Evolutionary conservation across 2,888 invertebrate genomes (phyloP).

Genomic region (Archips crataeganus): DNA sequence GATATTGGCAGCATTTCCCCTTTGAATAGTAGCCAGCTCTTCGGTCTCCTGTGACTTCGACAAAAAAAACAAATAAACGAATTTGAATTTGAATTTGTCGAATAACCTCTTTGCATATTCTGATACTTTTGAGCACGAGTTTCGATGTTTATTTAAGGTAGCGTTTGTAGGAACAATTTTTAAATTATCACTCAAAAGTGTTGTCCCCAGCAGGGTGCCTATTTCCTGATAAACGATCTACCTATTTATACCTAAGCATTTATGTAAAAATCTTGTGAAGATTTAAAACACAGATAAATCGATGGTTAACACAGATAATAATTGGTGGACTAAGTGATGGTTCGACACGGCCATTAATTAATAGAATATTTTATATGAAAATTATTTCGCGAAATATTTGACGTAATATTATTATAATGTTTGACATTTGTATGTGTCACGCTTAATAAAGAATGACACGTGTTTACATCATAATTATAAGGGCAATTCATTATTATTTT

Average conservation of each 20-base stretch:
- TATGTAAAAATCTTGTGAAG: constrained; percentile 18
- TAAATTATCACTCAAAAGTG: neutral
- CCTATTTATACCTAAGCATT: neutral
- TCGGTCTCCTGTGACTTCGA: too few species aligned
- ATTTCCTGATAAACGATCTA: constrained; percentile 18
- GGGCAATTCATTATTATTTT: too few species aligned
- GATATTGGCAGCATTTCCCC: too few species aligned
- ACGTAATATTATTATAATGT: neutral
- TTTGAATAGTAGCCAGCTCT: too few species aligned
- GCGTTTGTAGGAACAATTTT: too few species aligned
- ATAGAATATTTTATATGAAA: constrained; percentile 11
- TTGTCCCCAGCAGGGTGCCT: neutral
- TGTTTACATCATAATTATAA: constrained; percentile 4
- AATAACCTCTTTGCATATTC: too few species aligned
- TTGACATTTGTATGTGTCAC: constrained; percentile 17
- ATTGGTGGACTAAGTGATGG: constrained; percentile 6
- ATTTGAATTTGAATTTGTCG: too few species aligned
- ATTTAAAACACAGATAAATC: constrained; percentile 11
- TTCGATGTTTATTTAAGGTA: too few species aligned
- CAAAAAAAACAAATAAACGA: too few species aligned
- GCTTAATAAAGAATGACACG: constrained; percentile 12
- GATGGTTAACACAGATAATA: constrained; percentile 13
- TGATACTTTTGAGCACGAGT: too few species aligned
- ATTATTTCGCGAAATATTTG: neutral
- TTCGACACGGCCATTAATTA: constrained; percentile 22